These are phyloP conservation scores for Morone saxatilis DNA, from an alignment of 2,113 vertebrate species.

Conservation along the genomic window DNA sequence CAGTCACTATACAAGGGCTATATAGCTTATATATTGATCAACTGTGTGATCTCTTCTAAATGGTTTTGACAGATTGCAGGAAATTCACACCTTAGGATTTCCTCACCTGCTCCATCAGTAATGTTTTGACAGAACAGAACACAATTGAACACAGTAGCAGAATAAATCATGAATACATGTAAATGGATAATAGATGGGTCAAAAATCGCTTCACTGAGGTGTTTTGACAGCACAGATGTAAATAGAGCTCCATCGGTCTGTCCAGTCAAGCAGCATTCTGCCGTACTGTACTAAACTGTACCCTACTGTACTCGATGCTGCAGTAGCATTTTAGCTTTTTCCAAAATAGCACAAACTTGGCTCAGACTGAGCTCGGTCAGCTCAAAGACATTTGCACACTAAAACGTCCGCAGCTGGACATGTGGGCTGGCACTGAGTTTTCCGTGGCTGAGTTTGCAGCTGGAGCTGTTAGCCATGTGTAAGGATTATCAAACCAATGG, in stretches of 20 bases:
- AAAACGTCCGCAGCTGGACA: constrained; percentile 59
- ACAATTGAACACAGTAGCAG: background rate
- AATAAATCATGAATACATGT: background rate
- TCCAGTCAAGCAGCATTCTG: background rate
- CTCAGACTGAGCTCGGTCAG: background rate
- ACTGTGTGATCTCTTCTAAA: background rate
- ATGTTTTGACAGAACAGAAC: background rate
- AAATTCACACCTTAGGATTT: background rate
- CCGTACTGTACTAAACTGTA: background rate
- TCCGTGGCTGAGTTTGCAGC: constrained; percentile 47
- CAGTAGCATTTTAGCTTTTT: constrained; percentile 15
- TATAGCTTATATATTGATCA: constrained; percentile 24
- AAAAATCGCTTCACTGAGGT: background rate
- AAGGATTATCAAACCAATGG: constrained; percentile 55
- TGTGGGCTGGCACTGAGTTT: constrained; percentile 35
- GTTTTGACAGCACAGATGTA: constrained; percentile 1
- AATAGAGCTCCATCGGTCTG: background rate
- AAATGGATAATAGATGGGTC: background rate
- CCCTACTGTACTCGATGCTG: background rate
- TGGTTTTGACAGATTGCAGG: constrained; percentile 8
- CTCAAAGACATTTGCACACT: constrained; percentile 52
- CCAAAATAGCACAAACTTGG: constrained; percentile 33
- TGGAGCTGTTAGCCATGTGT: constrained; percentile 64
- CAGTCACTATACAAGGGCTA: background rate
- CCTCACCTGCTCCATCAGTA: background rate